Conservation (phyloP, 2,797 vertebrate species). For the Diplodus puntazzo region DNA sequence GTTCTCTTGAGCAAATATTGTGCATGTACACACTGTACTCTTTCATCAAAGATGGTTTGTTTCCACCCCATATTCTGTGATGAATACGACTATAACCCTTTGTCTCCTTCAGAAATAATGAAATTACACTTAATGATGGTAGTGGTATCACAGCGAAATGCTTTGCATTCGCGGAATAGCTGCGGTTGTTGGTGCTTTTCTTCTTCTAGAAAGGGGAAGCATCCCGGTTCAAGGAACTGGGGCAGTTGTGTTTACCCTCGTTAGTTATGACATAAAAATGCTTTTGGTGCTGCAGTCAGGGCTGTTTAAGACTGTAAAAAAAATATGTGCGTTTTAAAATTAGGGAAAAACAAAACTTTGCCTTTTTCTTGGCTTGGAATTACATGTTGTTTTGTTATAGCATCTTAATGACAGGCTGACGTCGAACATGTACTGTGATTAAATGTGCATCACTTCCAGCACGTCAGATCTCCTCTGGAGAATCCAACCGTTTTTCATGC, state of each 20-base stretch:
- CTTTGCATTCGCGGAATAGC: constrained; percentile 28
- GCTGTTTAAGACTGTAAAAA: neutral
- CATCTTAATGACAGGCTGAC: neutral
- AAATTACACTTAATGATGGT: constrained; percentile 31
- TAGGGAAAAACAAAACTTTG: neutral
- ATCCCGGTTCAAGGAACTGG: constrained; percentile 4
- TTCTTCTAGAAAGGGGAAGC: constrained; percentile 18
- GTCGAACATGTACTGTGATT: constrained; percentile 17
- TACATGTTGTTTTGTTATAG: neutral
- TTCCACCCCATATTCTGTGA: constrained; percentile 3
- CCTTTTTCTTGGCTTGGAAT: neutral
- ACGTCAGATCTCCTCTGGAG: constrained; percentile 34
- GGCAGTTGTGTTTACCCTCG: neutral
- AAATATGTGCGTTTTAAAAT: neutral
- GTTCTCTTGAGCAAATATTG: neutral
- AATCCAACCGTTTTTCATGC: constrained; percentile 40
- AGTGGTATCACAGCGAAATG: constrained; percentile 3
- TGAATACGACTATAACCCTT: constrained; percentile 35
- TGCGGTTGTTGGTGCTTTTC: neutral
- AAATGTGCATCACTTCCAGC: constrained; percentile 32
- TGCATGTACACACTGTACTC: neutral
- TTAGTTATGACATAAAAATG: constrained; percentile 18
- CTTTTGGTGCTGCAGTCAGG: neutral
- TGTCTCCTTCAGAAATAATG: constrained; percentile 29
- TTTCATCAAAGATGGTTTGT: constrained; percentile 7